Evolutionary conservation across 2,113 vertebrate species (phyloP).

Genomic region (Parus major): DNA sequence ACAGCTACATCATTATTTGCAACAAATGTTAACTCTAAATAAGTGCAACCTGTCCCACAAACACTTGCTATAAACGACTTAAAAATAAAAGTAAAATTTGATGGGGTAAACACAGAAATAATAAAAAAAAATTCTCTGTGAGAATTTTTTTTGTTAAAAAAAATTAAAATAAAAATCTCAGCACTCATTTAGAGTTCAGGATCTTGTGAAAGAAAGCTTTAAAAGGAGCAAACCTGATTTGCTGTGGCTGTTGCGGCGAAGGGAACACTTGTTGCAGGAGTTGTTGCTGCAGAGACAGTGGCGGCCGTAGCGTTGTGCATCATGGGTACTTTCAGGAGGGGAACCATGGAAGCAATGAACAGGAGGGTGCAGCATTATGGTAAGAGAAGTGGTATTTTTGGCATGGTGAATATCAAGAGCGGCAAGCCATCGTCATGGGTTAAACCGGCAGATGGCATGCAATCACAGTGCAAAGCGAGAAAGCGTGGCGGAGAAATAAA

Average conservation of each 20-base stretch:
- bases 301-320: slow-evolving; percentile 99
- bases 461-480: slow-evolving; percentile 97
- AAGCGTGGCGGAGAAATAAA: slow-evolving; percentile 93
- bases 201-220: slow-evolving; percentile 99
- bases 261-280: slow-evolving; percentile 99
- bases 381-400: slow-evolving; percentile 88
- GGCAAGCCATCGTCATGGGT: slow-evolving; percentile 94
- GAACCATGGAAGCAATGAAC: slow-evolving; percentile 91
- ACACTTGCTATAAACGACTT: slow-evolving; percentile 81
- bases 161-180: slow-evolving; percentile 72
- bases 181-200: slow-evolving; percentile 98
- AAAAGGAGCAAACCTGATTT: slow-evolving; percentile 99
- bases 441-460: slow-evolving; percentile 98
- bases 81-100: slow-evolving; percentile 82
- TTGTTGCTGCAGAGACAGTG: slow-evolving; percentile 99
- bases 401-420: slow-evolving; percentile 94
- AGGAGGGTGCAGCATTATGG: slow-evolving; percentile 97
- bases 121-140: slow-evolving; percentile 80
- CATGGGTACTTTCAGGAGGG: slow-evolving; percentile 97
- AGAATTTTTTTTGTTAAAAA: slow-evolving; percentile 82
- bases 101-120: slow-evolving; percentile 84
- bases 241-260: slow-evolving; percentile 99
- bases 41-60: slow-evolving; percentile 87
- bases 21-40: slow-evolving; percentile 98
- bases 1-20: slow-evolving; percentile 86